Percentiles rank a stretch among this genome's conserved stretches.
phyloP scores from a whole-genome alignment of 1,140 invertebrate genomes.

The Drosophila subpulchrella region DNA sequence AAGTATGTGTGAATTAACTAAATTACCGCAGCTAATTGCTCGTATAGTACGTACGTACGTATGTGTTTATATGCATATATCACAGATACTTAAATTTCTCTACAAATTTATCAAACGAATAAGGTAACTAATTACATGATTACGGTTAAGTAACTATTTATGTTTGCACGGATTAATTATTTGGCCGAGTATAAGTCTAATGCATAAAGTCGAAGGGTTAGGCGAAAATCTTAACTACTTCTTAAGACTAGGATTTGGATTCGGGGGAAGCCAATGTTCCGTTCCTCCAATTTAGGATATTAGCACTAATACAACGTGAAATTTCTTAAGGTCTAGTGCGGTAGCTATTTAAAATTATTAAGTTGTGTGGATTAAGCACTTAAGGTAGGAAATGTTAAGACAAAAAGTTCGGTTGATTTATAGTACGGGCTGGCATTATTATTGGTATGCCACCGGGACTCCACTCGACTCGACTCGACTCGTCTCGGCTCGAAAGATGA shows the following conservation, averaged over 20 bases:
- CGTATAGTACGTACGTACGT: slow-evolving; percentile 26
- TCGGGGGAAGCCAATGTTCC: slow-evolving; percentile 2
- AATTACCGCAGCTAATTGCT: slow-evolving; percentile 38
- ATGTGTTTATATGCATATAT: slow-evolving; percentile 63
- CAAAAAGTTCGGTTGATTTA: slow-evolving; percentile 48
- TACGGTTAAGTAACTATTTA: slow-evolving; percentile 32
- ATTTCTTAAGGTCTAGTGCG: slow-evolving; percentile 23
- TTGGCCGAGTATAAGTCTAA: slow-evolving; percentile 37
- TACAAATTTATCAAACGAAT: slow-evolving; percentile 42
- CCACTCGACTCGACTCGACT: neutral
- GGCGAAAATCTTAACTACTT: slow-evolving; percentile 31
- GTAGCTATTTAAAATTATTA: slow-evolving; percentile 42
- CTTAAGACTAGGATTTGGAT: slow-evolving; percentile 2
- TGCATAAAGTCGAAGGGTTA: slow-evolving; percentile 21
- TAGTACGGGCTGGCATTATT: slow-evolving; percentile 20
- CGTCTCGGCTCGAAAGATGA: slow-evolving; percentile 34
- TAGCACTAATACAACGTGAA: slow-evolving; percentile 44
- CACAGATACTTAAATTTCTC: slow-evolving; percentile 65
- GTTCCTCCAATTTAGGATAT: slow-evolving; percentile 14
- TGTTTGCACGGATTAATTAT: slow-evolving; percentile 37
- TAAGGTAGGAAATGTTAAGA: slow-evolving; percentile 52
- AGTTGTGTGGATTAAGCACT: slow-evolving; percentile 51
- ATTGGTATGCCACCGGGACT: slow-evolving; percentile 28
- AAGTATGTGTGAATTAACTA: slow-evolving; percentile 46
- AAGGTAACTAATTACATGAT: slow-evolving; percentile 28